phyloP scores from a whole-genome alignment of 53 echinoderm and acorn worm species.

The Holothuria leucospilota region DNA sequence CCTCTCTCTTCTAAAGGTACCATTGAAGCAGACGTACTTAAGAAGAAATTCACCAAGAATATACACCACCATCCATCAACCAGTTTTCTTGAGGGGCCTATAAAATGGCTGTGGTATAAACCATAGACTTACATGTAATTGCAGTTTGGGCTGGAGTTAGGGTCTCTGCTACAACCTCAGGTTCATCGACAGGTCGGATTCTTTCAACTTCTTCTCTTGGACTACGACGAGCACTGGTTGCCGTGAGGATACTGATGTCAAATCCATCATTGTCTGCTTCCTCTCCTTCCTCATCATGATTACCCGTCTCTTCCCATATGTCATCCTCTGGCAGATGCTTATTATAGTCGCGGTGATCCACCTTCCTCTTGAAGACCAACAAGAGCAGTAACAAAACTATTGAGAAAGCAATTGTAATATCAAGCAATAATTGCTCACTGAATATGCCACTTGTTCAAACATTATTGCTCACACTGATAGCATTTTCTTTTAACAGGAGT shows the following conservation, averaged over 20 bases:
- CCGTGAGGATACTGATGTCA: conserved; percentile 57
- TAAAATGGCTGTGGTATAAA: neutral
- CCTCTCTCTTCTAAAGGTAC: too few species aligned
- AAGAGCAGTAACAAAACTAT: conserved; percentile 74
- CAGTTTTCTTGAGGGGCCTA: too few species aligned
- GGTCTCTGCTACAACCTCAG: neutral
- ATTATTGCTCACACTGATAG: neutral
- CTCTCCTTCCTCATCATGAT: conserved; percentile 81
- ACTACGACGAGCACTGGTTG: neutral
- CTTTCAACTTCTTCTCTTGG: neutral
- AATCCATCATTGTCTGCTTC: conserved; percentile 73
- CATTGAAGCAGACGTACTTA: too few species aligned
- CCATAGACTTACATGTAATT: conserved; percentile 3
- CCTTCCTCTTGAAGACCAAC: conserved; percentile 69
- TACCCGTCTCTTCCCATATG: conserved; percentile 69
- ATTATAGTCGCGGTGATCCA: conserved; percentile 49
- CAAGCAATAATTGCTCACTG: neutral
- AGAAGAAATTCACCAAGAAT: too few species aligned
- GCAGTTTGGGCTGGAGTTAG: neutral
- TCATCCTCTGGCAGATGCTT: conserved; percentile 70
- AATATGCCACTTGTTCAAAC: neutral
- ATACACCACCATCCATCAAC: too few species aligned
- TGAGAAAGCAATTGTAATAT: neutral
- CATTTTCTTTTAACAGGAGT: neutral
- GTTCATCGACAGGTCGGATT: conserved; percentile 13